These are phyloP conservation scores for Archilochus colubris DNA, from an alignment of 2,113 vertebrate genomes.

Conservation along the genomic window DNA sequence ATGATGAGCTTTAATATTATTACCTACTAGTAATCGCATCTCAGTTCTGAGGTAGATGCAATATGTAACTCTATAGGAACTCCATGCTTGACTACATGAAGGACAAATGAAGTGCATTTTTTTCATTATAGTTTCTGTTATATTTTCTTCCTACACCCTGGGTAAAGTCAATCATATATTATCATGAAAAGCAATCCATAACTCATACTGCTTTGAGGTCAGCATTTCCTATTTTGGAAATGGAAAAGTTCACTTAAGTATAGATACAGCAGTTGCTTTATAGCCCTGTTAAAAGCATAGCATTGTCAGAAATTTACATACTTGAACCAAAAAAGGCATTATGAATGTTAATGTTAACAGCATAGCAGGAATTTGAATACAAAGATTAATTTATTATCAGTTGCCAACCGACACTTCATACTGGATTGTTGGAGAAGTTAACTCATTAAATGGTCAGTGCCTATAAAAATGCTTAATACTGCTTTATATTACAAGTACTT, in stretches of 20 bases:
- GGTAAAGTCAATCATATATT: constrained; percentile 47
- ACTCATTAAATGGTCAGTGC: constrained; percentile 38
- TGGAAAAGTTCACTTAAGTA: constrained; percentile 54
- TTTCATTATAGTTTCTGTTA: constrained; percentile 37
- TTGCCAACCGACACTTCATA: constrained; percentile 57
- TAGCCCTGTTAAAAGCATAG: constrained; percentile 1
- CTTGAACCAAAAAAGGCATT: constrained; percentile 44
- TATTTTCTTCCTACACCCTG: background rate
- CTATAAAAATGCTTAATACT: constrained; percentile 60
- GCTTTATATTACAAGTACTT: constrained; percentile 41
- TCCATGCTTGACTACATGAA: constrained; percentile 17
- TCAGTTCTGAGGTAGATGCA: constrained; percentile 21
- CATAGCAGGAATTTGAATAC: constrained; percentile 64
- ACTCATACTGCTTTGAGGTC: constrained; percentile 20
- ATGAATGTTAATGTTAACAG: constrained; percentile 54
- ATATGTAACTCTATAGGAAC: constrained; percentile 11
- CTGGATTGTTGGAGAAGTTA: constrained; percentile 29
- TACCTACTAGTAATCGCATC: constrained; percentile 42
- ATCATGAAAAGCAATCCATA: constrained; percentile 45
- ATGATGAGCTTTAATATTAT: constrained; percentile 37
- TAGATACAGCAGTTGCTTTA: background rate
- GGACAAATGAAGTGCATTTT: constrained; percentile 30
- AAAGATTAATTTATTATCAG: constrained; percentile 60
- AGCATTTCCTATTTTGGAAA: constrained; percentile 55
- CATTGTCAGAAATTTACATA: constrained; percentile 27